Base-by-base conservation (phyloP, 2,113 vertebrate species). In the Sebastes schlegelii region DNA sequence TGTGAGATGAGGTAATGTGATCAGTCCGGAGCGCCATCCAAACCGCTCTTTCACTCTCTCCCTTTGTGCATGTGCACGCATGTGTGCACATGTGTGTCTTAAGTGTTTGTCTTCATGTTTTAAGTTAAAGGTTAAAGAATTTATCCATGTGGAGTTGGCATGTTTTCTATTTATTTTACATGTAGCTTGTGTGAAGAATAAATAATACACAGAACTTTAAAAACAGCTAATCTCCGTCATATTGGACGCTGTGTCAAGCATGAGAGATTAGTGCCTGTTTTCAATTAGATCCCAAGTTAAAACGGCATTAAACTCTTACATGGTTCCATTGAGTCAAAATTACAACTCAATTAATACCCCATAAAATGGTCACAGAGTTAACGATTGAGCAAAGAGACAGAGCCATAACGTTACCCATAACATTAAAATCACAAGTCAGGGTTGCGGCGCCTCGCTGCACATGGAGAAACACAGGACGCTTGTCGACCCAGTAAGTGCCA, bases 1-100 rank as follows among this genome's bases (percentile, higher is more conserved):
- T 94, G 90, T 89, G 88, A 91, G 93, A 94, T 95, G 93, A 96
- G 94, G 94, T 94, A 95, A 96, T 95, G 91, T 87, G 94, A 95
- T 95, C 92, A 90, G 87, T 83, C 78, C 88, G 74, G 81, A 88
- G 79, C 81, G 19, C 84, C 86, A 88, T 93, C 91, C 90, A 90
- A 90, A 77, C 82, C 81, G 80, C 73, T 81, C 73, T 66, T 82
- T 34, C 49, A 69, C 61, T 74, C 72, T 65, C 52, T 78, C 66
- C 54, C 75, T 87, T 69, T 84, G 72, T 79, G 78, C 67, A 63
- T 70, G 74, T 51, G 60, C 76, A 60, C 64, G 57, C 66, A 61
- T 62, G 34, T 74, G 62, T 75, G 60, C 58, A 61, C 60, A 21
- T 73, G 66, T 76, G 54, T 62, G 45, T 79, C 63, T 88, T 67